These are phyloP conservation scores for Ispidina picta DNA, from an alignment of 2,797 vertebrate genomes.

Conservation along the genomic window DNA sequence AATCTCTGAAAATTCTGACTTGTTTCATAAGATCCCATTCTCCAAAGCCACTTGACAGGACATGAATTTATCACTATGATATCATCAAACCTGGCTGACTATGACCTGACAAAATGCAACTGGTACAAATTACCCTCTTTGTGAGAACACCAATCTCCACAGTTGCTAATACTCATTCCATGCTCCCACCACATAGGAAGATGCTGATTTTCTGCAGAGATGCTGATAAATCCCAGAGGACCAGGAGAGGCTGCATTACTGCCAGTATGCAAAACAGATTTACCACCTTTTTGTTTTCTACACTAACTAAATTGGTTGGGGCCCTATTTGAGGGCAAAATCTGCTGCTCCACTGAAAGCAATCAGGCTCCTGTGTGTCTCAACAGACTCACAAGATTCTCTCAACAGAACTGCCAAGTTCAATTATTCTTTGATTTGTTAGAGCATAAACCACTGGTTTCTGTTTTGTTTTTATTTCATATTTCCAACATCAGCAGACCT, in stretches of 20 bases:
- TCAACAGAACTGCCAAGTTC: neutral
- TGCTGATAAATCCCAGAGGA: neutral
- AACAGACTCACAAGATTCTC: neutral
- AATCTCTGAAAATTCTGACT: constrained; percentile 15
- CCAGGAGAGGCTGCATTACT: neutral
- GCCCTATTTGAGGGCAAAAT: neutral
- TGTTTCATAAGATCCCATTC: neutral
- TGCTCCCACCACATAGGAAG: neutral
- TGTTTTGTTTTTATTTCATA: constrained; percentile 26
- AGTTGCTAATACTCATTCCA: neutral
- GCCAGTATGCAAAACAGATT: neutral
- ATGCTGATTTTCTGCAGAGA: neutral
- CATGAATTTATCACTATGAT: constrained; percentile 3
- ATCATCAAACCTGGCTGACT: neutral
- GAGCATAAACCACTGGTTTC: constrained; percentile 20
- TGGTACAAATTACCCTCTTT: neutral
- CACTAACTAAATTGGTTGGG: neutral
- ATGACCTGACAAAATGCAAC: neutral
- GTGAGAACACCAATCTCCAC: neutral
- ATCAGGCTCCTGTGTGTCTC: neutral
- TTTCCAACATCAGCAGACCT: constrained; percentile 38
- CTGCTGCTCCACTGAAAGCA: neutral
- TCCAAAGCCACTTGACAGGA: neutral
- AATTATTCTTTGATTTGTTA: constrained; percentile 63
- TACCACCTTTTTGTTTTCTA: neutral